Conservation (phyloP, 1,140 invertebrate genomes). For the Branchinecta lindahli region DNA sequence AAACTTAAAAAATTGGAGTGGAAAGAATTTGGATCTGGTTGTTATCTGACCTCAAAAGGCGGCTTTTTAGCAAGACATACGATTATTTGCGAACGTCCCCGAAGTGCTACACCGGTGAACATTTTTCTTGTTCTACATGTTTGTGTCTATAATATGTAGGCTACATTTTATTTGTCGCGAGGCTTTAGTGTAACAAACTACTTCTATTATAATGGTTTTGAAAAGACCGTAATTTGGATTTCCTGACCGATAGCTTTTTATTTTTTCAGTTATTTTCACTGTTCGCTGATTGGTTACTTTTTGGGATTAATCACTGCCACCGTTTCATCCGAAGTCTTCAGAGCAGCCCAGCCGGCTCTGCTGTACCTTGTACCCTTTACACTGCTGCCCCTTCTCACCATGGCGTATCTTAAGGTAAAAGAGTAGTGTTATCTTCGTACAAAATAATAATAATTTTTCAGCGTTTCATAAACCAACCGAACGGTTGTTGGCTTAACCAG, state of each 20-base stretch:
- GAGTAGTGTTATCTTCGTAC: constrained; percentile 19
- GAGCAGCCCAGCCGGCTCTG: constrained; percentile 90
- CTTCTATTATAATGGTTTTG: no score
- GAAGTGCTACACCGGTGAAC: no score
- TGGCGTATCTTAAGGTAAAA: constrained; percentile 89
- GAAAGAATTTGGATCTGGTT: no score
- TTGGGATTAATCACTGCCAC: constrained; percentile 89
- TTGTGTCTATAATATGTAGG: no score
- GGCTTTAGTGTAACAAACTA: no score
- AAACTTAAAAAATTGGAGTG: no score
- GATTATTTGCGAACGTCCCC: no score
- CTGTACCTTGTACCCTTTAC: constrained; percentile 95
- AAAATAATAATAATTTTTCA: constrained; percentile 17
- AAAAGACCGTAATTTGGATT: neutral
- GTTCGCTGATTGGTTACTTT: constrained; percentile 94
- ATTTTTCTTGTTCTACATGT: no score
- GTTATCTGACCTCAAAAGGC: no score
- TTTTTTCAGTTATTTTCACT: constrained; percentile 69
- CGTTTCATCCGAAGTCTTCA: constrained; percentile 91
- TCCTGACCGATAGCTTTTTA: constrained; percentile 10
- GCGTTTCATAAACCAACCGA: neutral
- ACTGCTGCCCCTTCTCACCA: constrained; percentile 79
- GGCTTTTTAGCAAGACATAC: no score
- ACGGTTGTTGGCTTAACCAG: no score
- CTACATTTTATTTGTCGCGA: no score